These are phyloP conservation scores for Apogon talboti DNA, from an alignment of 2,797 vertebrate species.

Conservation along the genomic window DNA sequence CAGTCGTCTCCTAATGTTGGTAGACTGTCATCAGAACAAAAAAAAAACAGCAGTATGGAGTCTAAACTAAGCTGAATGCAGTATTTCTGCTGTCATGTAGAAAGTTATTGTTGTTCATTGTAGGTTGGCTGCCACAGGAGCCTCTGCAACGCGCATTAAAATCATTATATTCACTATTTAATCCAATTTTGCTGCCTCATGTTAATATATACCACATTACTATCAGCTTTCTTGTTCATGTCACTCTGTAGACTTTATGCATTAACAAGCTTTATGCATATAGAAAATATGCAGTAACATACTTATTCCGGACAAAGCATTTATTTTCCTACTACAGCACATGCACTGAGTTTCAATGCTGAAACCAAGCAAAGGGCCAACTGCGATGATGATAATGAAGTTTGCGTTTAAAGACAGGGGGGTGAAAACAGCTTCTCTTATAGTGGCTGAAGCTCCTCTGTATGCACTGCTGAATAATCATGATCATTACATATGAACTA, in stretches of 20 bases:
- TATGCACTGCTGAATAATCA: constrained; percentile 56
- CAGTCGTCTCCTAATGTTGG: not conserved
- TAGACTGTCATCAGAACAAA: too few relatives aligned
- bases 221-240: constrained; percentile 42
- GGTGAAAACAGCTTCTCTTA: constrained; percentile 34
- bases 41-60: not conserved
- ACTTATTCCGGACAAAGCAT: constrained; percentile 61
- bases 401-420: constrained; percentile 49
- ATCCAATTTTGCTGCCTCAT: constrained; percentile 48
- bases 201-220: constrained; percentile 15
- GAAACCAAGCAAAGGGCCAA: constrained; percentile 71
- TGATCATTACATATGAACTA: constrained; percentile 8
- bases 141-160: constrained; percentile 24
- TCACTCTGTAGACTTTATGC: constrained; percentile 62
- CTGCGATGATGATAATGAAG: constrained; percentile 46
- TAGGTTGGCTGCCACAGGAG: constrained; percentile 25
- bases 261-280: constrained; percentile 68
- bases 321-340: constrained; percentile 75
- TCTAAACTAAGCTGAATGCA: not conserved
- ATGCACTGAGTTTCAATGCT: constrained; percentile 69
- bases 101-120: not conserved
- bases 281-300: constrained; percentile 66
- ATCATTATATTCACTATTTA: constrained; percentile 29
- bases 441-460: constrained; percentile 36
- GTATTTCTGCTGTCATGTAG: constrained; percentile 14